Conservation (phyloP, 2,888 invertebrate species). For the Cephus runcator region DNA sequence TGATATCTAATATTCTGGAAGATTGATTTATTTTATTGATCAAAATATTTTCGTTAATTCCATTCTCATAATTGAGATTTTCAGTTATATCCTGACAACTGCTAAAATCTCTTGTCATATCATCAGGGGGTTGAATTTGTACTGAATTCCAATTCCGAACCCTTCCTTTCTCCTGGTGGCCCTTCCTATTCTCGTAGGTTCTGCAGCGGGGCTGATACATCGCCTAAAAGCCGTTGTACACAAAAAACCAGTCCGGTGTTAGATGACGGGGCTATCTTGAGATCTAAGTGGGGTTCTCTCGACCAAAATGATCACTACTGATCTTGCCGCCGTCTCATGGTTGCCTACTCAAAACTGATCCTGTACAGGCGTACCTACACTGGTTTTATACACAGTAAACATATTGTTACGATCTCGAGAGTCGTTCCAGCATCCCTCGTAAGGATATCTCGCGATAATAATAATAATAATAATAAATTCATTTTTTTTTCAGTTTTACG, state of each 20-base stretch:
- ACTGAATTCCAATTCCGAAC: conserved; percentile 12
- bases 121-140: too few relatives aligned
- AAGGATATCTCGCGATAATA: too few relatives aligned
- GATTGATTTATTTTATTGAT: too few relatives aligned
- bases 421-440: too few relatives aligned
- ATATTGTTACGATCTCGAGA: conserved; percentile 2
- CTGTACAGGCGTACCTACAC: conserved; percentile 10
- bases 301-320: conserved; percentile 23
- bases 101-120: too few relatives aligned
- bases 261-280: conserved; percentile 21
- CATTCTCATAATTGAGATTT: too few relatives aligned
- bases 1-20: too few relatives aligned
- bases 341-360: conserved; percentile 19
- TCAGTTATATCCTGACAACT: too few relatives aligned
- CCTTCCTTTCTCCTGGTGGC: neutral
- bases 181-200: neutral
- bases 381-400: neutral
- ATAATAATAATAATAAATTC: too few relatives aligned
- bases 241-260: conserved; percentile 21
- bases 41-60: too few relatives aligned
- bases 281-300: conserved; percentile 23
- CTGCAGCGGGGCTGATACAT: conserved; percentile 5
- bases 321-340: conserved; percentile 18
- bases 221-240: conserved; percentile 18
- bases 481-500: too few relatives aligned